Evolutionary conservation across 2,113 vertebrate genomes (phyloP).

Genomic region (Rhineura floridana): DNA sequence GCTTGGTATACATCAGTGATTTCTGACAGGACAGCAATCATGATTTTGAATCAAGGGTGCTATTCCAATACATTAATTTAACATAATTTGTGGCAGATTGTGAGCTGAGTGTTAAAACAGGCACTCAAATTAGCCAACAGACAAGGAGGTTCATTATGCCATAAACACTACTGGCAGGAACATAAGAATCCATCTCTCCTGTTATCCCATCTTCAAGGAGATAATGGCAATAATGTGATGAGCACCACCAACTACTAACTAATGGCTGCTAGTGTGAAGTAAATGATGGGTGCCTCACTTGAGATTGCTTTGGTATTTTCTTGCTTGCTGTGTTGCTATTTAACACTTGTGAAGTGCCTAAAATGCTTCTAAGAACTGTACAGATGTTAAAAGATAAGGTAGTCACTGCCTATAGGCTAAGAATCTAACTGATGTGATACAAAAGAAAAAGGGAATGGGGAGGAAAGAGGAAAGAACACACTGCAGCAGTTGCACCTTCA

Average conservation of each 20-base stretch:
- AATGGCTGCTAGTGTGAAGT: conserved; percentile 9
- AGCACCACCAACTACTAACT: background rate
- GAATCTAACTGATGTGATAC: background rate
- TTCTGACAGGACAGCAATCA: background rate
- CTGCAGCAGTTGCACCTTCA: background rate
- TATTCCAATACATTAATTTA: background rate
- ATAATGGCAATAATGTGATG: background rate
- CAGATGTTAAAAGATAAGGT: background rate
- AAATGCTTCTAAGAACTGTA: background rate
- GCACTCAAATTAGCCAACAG: background rate
- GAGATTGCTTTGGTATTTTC: conserved; percentile 13
- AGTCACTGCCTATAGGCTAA: background rate
- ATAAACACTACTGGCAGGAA: background rate
- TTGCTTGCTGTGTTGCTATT: background rate
- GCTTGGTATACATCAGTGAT: background rate
- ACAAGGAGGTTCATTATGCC: background rate
- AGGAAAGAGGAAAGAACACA: background rate
- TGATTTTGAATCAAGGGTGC: background rate
- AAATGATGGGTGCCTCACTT: background rate
- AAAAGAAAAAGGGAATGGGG: background rate
- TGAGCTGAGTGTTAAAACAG: background rate
- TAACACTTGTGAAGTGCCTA: background rate
- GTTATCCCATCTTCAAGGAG: conserved; percentile 10
- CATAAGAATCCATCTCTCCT: conserved; percentile 21
- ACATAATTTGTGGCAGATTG: background rate